These are phyloP conservation scores for Lamellibrachia luymesi DNA, from an alignment of 1,140 invertebrate species.

Conservation along the genomic window DNA sequence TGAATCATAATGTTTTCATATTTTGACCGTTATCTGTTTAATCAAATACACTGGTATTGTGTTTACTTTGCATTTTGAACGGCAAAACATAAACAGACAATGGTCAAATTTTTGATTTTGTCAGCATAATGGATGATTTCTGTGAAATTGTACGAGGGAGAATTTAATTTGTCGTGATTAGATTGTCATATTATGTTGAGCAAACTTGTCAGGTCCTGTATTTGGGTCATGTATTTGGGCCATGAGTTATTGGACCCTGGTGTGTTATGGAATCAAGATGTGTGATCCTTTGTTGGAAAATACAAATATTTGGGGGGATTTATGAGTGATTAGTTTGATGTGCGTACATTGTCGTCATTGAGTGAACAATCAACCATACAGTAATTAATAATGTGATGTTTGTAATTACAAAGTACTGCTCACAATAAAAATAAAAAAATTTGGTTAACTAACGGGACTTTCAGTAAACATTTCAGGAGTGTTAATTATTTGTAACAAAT, in stretches of 20 bases:
- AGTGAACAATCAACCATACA: too few relatives aligned
- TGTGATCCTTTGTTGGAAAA: background rate
- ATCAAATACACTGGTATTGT: too few relatives aligned
- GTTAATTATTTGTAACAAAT: background rate
- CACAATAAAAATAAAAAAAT: background rate
- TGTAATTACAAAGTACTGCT: too few relatives aligned
- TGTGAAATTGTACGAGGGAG: background rate
- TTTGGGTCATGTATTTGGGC: background rate
- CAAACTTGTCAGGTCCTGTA: background rate
- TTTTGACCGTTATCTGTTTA: too few relatives aligned
- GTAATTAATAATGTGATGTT: too few relatives aligned
- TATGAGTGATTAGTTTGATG: too few relatives aligned
- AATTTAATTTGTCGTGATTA: background rate
- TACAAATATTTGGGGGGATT: background rate
- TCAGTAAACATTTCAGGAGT: background rate
- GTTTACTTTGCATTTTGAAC: too few relatives aligned
- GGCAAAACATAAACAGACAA: too few relatives aligned
- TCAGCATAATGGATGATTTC: background rate
- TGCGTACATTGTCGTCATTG: too few relatives aligned
- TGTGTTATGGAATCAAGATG: background rate
- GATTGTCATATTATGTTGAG: background rate
- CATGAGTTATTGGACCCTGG: background rate
- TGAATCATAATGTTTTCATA: too few relatives aligned
- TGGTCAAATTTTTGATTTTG: too few relatives aligned
- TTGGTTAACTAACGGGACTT: background rate